Percentiles rank a stretch among this genome's conserved stretches.
These are phyloP conservation scores for Piscicola geometra DNA, from an alignment of 2,888 invertebrate species.

Conservation along the genomic window DNA sequence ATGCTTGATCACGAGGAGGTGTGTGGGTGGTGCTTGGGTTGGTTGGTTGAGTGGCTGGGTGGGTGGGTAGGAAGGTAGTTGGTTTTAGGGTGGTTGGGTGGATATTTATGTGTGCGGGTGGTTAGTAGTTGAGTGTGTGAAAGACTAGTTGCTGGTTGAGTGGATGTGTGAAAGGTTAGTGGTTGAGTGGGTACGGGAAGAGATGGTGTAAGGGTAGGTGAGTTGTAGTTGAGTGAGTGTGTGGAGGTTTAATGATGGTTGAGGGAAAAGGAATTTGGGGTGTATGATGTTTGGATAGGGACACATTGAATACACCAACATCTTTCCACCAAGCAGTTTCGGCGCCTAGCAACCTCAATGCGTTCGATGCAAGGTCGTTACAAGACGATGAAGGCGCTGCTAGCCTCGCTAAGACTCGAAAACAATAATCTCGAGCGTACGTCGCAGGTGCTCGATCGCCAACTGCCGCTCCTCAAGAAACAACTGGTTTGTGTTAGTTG, in stretches of 20 bases:
- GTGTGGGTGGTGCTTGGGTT: neutral
- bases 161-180: neutral
- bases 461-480: neutral
- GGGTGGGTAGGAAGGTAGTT: too few species aligned
- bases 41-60: neutral
- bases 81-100: neutral
- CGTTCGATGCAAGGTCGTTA: constrained; percentile 7
- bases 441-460: neutral
- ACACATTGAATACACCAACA: too few species aligned
- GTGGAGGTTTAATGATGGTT: too few species aligned
- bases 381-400: neutral
- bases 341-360: constrained; percentile 8
- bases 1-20: neutral
- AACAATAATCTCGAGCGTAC: neutral
- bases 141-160: too few species aligned
- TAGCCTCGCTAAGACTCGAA: neutral
- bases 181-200: too few species aligned
- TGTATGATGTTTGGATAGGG: too few species aligned
- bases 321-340: neutral
- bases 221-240: constrained; percentile 10
- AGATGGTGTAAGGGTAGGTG: too few species aligned
- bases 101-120: neutral
- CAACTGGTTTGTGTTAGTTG: neutral
- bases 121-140: too few species aligned
- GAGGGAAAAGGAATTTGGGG: too few species aligned